These are phyloP conservation scores for Anabacerthia variegaticeps DNA, from an alignment of 2,797 vertebrate species.

Conservation along the genomic window DNA sequence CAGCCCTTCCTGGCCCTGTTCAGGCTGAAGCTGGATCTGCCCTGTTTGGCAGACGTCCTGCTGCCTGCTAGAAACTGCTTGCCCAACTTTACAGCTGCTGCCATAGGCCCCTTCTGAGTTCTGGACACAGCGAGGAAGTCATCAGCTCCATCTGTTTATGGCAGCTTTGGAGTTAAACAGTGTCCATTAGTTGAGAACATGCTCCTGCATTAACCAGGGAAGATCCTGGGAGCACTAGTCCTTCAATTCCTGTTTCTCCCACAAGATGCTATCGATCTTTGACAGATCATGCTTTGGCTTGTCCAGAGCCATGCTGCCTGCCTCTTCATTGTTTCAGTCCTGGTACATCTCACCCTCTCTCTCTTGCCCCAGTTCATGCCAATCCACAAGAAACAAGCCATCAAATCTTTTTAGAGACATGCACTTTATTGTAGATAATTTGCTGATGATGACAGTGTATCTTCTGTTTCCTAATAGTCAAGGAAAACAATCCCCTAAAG, in stretches of 20 bases:
- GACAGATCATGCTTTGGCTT: neutral
- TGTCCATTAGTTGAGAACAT: neutral
- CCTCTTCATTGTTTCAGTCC: neutral
- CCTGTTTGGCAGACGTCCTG: neutral
- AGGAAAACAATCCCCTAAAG: neutral
- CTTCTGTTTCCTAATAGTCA: neutral
- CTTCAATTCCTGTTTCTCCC: neutral
- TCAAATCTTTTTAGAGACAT: neutral
- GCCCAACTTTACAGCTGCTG: neutral
- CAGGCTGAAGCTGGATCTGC: neutral
- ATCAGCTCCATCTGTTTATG: neutral
- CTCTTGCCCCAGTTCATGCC: neutral
- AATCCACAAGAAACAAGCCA: neutral
- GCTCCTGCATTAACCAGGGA: neutral
- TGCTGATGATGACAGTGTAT: neutral
- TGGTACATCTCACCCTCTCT: neutral
- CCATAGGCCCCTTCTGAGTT: accelerated
- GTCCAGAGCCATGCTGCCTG: neutral
- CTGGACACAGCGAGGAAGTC: neutral
- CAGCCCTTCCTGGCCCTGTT: neutral
- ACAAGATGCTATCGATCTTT: neutral
- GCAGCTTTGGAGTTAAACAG: neutral
- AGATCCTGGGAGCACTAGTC: neutral
- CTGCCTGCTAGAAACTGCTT: neutral
- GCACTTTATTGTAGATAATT: neutral